phyloP scores from a whole-genome alignment of 2,888 invertebrate species.

The Calliopum simillimum region DNA sequence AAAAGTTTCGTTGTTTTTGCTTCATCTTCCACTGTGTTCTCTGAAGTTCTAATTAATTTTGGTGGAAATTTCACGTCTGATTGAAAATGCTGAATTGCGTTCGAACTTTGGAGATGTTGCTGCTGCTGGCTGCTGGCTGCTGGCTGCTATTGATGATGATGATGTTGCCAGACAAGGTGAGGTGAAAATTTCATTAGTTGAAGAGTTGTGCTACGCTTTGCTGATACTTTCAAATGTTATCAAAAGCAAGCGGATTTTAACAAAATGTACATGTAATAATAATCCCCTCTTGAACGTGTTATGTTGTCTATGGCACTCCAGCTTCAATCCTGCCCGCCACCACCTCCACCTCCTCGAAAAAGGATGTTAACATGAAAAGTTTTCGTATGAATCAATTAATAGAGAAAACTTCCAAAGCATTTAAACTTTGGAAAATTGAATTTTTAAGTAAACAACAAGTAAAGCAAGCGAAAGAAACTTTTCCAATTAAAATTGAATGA shows the following conservation, averaged over 20 bases:
- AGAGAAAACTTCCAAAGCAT: slow-evolving; percentile 20
- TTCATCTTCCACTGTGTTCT: slow-evolving; percentile 1
- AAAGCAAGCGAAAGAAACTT: slow-evolving; percentile 11
- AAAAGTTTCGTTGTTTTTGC: too few species aligned
- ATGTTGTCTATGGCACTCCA: background rate
- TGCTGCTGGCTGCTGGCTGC: too few species aligned
- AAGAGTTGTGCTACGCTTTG: background rate
- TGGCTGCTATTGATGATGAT: too few species aligned
- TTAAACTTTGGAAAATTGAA: slow-evolving; percentile 26
- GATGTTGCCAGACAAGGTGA: background rate
- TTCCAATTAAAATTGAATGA: slow-evolving; percentile 26
- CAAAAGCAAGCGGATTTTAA: too few species aligned
- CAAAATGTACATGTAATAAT: too few species aligned
- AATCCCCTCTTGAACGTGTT: too few species aligned
- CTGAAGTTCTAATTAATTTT: slow-evolving; percentile 8
- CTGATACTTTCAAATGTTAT: too few species aligned
- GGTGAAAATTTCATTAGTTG: slow-evolving; percentile 19
- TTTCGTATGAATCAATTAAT: slow-evolving; percentile 25
- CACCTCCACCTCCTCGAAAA: background rate
- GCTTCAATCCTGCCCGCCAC: background rate
- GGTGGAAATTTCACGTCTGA: slow-evolving; percentile 18
- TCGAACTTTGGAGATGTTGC: background rate
- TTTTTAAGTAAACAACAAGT: slow-evolving; percentile 22
- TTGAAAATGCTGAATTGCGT: slow-evolving; percentile 14
- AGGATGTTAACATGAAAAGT: slow-evolving; percentile 23